Evolutionary conservation across 1,140 invertebrate species (phyloP).

Genomic region (Anoplolepis gracilipes): DNA sequence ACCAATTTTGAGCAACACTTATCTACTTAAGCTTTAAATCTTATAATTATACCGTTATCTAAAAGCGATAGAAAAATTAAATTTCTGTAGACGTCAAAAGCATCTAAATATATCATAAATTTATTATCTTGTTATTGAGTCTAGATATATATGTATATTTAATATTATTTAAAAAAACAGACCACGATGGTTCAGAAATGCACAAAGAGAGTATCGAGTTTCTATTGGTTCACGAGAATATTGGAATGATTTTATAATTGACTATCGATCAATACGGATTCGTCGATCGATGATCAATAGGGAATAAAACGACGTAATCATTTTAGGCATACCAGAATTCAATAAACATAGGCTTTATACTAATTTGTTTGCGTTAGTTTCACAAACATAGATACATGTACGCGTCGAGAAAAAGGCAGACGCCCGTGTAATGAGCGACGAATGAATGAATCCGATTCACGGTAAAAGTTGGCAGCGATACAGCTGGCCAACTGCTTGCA

Average conservation of each 20-base stretch:
- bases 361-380: background rate
- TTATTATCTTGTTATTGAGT: background rate
- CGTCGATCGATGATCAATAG: background rate
- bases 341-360: background rate
- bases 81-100: background rate
- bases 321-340: background rate
- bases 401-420: conserved; percentile 24
- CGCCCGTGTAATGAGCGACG: conserved; percentile 41
- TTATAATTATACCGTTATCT: background rate
- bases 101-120: background rate
- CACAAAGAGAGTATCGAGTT: no score
- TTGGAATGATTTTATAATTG: no score
- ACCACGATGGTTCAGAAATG: no score
- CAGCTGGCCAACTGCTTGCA: conserved; percentile 65
- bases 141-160: no score
- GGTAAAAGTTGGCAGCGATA: conserved; percentile 78
- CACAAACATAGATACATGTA: background rate
- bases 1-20: background rate
- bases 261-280: background rate
- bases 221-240: no score
- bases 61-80: background rate
- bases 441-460: conserved; percentile 76
- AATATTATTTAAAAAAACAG: no score
- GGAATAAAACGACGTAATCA: background rate
- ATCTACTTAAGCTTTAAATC: background rate